These are phyloP conservation scores for Acrocephalus arundinaceus DNA, from an alignment of 2,113 vertebrate species.

Conservation along the genomic window DNA sequence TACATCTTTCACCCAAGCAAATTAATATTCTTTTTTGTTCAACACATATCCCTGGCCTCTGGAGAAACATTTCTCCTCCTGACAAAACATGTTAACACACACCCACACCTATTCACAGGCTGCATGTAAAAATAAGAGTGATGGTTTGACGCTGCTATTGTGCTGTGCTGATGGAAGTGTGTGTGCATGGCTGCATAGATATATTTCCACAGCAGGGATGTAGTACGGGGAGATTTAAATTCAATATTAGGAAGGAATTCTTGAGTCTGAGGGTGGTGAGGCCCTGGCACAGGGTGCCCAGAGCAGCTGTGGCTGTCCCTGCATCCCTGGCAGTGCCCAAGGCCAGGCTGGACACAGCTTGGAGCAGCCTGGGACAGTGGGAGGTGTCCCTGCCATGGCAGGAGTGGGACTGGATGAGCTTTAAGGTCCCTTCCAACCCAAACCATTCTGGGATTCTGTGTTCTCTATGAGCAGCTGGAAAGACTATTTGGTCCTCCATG, in stretches of 20 bases:
- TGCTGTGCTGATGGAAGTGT: not conserved
- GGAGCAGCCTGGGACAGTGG: not conserved
- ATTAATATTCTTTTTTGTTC: constrained; percentile 40
- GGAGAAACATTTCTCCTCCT: constrained; percentile 33
- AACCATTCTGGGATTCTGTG: not conserved
- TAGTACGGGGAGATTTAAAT: not conserved
- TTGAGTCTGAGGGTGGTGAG: not conserved
- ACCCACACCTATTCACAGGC: constrained; percentile 24
- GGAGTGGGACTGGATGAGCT: not conserved
- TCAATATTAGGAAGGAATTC: not conserved
- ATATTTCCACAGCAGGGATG: not conserved
- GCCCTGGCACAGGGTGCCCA: not conserved
- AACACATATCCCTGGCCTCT: not conserved
- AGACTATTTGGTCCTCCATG: not conserved
- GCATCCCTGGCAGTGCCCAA: not conserved
- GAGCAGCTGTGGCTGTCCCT: not conserved
- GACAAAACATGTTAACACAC: constrained; percentile 36
- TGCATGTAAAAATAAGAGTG: constrained; percentile 13
- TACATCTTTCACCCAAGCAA: not conserved
- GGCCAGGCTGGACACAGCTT: fast-evolving
- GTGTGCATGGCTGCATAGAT: not conserved
- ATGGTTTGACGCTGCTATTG: not conserved
- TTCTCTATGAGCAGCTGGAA: not conserved
- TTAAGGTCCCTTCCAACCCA: not conserved
- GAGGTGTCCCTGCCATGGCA: not conserved